Percentiles rank a stretch among this genome's conserved stretches.
Conservation (phyloP, 2,113 vertebrate species). For the Cryptoleucopteryx plumbea region DNA sequence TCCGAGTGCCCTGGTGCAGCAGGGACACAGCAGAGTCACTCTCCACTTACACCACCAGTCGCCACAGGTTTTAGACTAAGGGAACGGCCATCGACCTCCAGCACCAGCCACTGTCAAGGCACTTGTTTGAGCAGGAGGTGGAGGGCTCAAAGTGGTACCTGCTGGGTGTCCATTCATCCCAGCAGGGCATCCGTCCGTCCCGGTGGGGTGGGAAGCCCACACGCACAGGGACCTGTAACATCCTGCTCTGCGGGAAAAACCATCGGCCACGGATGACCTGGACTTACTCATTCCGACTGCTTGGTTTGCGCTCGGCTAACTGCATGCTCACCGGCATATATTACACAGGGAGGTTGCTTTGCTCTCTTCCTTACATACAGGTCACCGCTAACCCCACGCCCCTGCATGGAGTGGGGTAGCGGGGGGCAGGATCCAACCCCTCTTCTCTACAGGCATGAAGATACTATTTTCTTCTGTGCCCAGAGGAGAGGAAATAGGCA, state of each 20-base stretch:
- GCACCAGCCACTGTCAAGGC: neutral
- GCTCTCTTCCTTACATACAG: neutral
- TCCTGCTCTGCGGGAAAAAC: neutral
- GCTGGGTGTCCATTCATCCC: rapidly evolving
- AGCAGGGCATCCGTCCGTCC: neutral
- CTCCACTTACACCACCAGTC: neutral
- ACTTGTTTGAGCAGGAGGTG: neutral
- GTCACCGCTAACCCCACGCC: rapidly evolving
- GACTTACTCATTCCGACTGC: neutral
- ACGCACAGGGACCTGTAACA: neutral
- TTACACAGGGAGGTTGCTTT: neutral
- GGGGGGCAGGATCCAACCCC: neutral
- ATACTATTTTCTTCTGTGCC: neutral
- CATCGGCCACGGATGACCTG: rapidly evolving
- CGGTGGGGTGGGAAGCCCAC: neutral
- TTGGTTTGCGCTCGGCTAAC: neutral
- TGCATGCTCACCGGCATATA: neutral
- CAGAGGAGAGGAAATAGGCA: neutral
- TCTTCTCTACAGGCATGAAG: neutral
- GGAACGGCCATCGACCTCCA: neutral
- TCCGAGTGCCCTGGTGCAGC: neutral
- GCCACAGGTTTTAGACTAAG: neutral
- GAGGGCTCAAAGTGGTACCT: neutral
- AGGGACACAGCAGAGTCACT: neutral
- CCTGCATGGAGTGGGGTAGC: neutral